Conservation (phyloP, 1,140 invertebrate species). For the Apis dorsata region DNA sequence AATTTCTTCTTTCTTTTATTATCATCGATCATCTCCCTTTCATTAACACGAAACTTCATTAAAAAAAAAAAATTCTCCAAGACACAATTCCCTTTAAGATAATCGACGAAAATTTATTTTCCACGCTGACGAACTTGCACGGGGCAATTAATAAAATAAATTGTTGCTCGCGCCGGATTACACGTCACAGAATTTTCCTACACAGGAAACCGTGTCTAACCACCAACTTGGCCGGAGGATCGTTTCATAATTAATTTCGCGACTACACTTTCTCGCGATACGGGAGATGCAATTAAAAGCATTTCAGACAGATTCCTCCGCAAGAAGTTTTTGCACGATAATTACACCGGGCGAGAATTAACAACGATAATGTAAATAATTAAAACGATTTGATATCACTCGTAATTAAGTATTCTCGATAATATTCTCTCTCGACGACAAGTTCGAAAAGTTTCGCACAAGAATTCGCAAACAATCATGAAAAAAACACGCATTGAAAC, state of each 20-base stretch:
- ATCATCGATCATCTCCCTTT: too few relatives aligned
- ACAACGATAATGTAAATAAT: neutral
- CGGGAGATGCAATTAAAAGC: slow-evolving; percentile 21
- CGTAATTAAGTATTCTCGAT: too few relatives aligned
- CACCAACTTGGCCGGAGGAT: slow-evolving; percentile 7
- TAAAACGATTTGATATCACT: too few relatives aligned
- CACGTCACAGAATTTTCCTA: slow-evolving; percentile 7
- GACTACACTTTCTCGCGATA: neutral
- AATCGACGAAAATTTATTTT: neutral
- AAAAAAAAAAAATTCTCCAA: neutral
- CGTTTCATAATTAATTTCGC: slow-evolving; percentile 48
- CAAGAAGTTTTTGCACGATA: slow-evolving; percentile 9
- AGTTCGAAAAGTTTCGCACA: too few relatives aligned
- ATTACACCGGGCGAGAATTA: slow-evolving; percentile 28
- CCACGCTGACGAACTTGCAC: neutral
- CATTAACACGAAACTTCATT: neutral
- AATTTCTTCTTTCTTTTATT: too few relatives aligned
- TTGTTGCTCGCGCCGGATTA: neutral
- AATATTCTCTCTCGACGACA: too few relatives aligned
- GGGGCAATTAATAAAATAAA: slow-evolving; percentile 31
- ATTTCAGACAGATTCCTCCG: neutral
- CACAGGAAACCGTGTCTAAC: slow-evolving; percentile 19
- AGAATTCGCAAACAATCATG: too few relatives aligned
- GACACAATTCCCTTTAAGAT: slow-evolving; percentile 4
- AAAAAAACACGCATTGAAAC: too few relatives aligned